Evolutionary conservation across 2,797 vertebrate genomes (phyloP).

Genomic region (Sebastes cheni): DNA sequence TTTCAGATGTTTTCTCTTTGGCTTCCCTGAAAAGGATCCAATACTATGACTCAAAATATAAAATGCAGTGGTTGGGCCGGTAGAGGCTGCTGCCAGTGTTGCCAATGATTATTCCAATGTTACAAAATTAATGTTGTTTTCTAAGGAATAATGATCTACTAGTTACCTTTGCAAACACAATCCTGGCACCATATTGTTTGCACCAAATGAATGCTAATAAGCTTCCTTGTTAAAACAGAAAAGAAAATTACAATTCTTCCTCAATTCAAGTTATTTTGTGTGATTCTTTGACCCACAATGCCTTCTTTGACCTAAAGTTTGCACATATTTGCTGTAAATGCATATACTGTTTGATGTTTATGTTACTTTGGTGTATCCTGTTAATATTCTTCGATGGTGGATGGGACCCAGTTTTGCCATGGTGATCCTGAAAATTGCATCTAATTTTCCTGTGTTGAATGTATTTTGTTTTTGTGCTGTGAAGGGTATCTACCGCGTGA

Average conservation of each 20-base stretch:
- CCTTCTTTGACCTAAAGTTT: not conserved
- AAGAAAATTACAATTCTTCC: not conserved
- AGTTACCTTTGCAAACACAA: not conserved
- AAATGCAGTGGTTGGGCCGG: not conserved
- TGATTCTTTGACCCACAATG: not conserved
- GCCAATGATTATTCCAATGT: not conserved
- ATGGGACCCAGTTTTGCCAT: not conserved
- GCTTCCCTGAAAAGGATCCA: not conserved
- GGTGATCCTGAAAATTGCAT: conserved; percentile 4
- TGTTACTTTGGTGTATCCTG: not conserved
- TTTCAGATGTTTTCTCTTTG: not conserved
- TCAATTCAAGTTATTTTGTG: not conserved
- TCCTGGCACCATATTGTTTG: not conserved
- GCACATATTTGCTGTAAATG: not conserved
- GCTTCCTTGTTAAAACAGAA: not conserved
- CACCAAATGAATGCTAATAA: not conserved
- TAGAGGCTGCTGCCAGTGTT: not conserved
- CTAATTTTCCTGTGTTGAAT: conserved; percentile 7
- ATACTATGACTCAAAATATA: not conserved
- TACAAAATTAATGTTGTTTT: not conserved
- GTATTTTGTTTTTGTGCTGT: conserved; percentile 33
- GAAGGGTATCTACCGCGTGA: conserved; percentile 96
- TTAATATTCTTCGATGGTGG: not conserved
- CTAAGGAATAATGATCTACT: not conserved
- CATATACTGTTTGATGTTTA: not conserved